phyloP scores from a whole-genome alignment of 2,113 vertebrate genomes.

The Pelecanus crispus region DNA sequence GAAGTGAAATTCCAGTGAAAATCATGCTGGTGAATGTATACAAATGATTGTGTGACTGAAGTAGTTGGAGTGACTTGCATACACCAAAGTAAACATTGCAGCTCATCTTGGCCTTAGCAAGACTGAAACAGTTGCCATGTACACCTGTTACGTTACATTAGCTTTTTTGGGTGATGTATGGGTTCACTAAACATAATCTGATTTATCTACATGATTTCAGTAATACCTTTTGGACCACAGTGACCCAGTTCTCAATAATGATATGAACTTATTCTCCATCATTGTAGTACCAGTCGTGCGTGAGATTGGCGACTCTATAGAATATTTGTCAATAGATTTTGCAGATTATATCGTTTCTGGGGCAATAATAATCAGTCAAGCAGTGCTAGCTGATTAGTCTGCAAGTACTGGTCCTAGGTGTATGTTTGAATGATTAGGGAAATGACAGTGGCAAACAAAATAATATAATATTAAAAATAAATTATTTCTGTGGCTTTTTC shows the following conservation, averaged over 20 bases:
- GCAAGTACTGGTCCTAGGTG: neutral
- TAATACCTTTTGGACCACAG: neutral
- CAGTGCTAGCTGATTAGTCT: neutral
- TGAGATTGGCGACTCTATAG: neutral
- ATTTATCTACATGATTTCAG: neutral
- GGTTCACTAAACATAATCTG: neutral
- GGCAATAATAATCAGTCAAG: neutral
- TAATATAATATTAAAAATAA: neutral
- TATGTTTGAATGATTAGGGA: neutral
- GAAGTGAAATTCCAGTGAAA: neutral
- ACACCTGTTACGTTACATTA: neutral
- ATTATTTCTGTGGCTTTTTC: neutral
- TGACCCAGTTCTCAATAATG: neutral
- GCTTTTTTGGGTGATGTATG: neutral
- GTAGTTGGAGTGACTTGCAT: neutral
- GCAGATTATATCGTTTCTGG: neutral
- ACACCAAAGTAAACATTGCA: neutral
- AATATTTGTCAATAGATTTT: neutral
- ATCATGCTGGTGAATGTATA: neutral
- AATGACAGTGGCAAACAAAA: neutral
- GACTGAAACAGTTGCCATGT: neutral
- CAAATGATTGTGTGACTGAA: neutral
- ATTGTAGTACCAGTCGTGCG: neutral
- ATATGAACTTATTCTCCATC: neutral
- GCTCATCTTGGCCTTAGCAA: neutral